Evolutionary conservation across 2,888 invertebrate genomes (phyloP).

Genomic region (Aphodius sticticus): DNA sequence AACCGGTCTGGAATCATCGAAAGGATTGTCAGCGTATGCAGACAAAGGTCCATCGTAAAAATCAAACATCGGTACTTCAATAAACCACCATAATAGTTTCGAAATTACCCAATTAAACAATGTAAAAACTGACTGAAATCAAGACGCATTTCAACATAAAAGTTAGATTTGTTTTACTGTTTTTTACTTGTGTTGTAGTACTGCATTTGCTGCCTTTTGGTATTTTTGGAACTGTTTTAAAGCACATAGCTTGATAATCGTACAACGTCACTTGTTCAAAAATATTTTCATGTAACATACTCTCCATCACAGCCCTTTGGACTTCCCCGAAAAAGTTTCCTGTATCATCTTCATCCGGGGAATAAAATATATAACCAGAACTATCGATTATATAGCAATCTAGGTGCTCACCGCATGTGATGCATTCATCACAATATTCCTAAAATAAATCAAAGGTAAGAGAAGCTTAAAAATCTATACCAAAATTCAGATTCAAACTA

Average conservation of each 20-base stretch:
- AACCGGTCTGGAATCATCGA: constrained; percentile 24
- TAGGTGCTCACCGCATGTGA: constrained; percentile 69
- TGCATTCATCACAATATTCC: constrained; percentile 62
- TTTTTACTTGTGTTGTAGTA: constrained; percentile 18
- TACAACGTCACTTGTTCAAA: constrained; percentile 80
- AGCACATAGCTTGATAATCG: constrained; percentile 86
- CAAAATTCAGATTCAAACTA: constrained; percentile 21
- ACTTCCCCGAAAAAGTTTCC: constrained; percentile 89
- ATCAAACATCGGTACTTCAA: constrained; percentile 43
- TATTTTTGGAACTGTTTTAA: constrained; percentile 48
- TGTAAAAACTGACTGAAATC: constrained; percentile 58
- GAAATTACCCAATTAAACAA: constrained; percentile 60
- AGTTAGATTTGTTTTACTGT: neutral
- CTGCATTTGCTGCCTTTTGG: constrained; percentile 31
- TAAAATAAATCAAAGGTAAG: constrained; percentile 40
- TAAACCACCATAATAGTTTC: constrained; percentile 56
- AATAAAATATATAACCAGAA: constrained; percentile 86
- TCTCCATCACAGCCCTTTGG: constrained; percentile 78
- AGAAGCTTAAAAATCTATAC: neutral
- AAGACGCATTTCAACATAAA: constrained; percentile 28
- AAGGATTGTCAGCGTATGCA: neutral
- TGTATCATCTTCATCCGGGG: constrained; percentile 71
- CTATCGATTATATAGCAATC: constrained; percentile 92
- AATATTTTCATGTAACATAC: constrained; percentile 74
- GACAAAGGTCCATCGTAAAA: neutral